Conservation (phyloP, 2,888 invertebrate genomes). For the Hirtodrosophila duncani region DNA sequence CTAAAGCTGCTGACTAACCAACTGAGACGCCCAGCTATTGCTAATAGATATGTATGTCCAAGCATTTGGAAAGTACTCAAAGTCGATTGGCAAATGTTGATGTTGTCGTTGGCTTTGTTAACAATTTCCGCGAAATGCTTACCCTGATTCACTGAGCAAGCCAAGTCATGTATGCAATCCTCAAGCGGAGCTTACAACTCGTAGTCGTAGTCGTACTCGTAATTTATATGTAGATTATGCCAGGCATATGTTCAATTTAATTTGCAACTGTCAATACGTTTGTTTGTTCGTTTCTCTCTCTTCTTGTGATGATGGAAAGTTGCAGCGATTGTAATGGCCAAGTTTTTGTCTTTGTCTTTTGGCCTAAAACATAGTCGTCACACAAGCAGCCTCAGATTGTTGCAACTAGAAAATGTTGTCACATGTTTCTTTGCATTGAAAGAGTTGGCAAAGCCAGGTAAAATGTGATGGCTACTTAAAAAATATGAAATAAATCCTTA, state of each 20-base stretch:
- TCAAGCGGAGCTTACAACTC: slow-evolving; percentile 28
- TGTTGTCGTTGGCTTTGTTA: slow-evolving; percentile 42
- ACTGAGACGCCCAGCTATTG: slow-evolving; percentile 40
- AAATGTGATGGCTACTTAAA: too few species aligned
- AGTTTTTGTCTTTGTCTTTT: not conserved
- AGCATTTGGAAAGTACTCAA: slow-evolving; percentile 54
- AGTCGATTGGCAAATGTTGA: slow-evolving; percentile 18
- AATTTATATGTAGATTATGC: slow-evolving; percentile 66
- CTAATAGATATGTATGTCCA: slow-evolving; percentile 53
- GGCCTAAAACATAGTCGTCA: not conserved
- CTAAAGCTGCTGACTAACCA: slow-evolving; percentile 62
- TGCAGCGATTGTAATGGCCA: slow-evolving; percentile 27
- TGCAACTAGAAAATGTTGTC: too few species aligned
- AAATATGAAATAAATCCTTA: too few species aligned
- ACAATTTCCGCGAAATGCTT: slow-evolving; percentile 64
- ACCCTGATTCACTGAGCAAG: slow-evolving; percentile 62
- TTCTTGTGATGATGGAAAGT: slow-evolving; percentile 57
- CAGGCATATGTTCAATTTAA: slow-evolving; percentile 55
- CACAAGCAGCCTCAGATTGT: slow-evolving; percentile 1
- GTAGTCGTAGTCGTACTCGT: slow-evolving; percentile 28
- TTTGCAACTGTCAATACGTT: slow-evolving; percentile 62
- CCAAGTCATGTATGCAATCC: slow-evolving; percentile 30
- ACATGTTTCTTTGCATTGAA: too few species aligned
- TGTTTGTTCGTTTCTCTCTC: slow-evolving; percentile 37
- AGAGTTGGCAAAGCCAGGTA: too few species aligned